phyloP scores from a whole-genome alignment of 2,797 vertebrate genomes.

The Pogonophryne albipinna region DNA sequence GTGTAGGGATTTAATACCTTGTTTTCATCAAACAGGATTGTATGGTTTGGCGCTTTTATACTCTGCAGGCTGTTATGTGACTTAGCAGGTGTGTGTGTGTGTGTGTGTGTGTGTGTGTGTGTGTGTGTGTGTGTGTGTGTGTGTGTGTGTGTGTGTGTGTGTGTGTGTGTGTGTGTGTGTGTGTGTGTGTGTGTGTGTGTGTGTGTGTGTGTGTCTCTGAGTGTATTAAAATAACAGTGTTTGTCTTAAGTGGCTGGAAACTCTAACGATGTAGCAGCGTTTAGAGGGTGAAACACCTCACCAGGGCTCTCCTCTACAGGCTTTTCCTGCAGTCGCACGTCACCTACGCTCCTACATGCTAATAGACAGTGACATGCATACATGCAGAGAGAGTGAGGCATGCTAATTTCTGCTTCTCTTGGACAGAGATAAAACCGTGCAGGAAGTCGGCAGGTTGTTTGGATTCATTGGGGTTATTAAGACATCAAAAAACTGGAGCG shows the following conservation, averaged over 20 bases:
- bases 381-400: constrained; percentile 47
- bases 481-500: constrained; percentile 52
- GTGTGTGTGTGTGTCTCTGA: neutral
- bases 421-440: constrained; percentile 53
- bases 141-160: neutral
- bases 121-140: neutral
- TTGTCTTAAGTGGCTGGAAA: constrained; percentile 75
- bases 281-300: constrained; percentile 75
- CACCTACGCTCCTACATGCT: constrained; percentile 10
- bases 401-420: constrained; percentile 62
- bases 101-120: neutral
- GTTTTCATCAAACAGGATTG: constrained; percentile 51
- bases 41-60: constrained; percentile 38
- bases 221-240: constrained; percentile 58
- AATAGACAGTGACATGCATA: constrained; percentile 56
- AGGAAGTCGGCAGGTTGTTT: constrained; percentile 52
- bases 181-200: no score
- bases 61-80: constrained; percentile 34
- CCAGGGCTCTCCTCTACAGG: constrained; percentile 77
- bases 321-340: constrained; percentile 40
- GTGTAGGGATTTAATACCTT: constrained; percentile 41
- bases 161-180: no score
- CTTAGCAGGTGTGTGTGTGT: constrained; percentile 11
- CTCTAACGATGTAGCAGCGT: constrained; percentile 64
- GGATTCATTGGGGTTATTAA: constrained; percentile 48